Percentiles rank a stretch among this genome's conserved stretches.
Evolutionary conservation across 2,113 vertebrate genomes (phyloP).

Genomic region (Eolophus roseicapilla): DNA sequence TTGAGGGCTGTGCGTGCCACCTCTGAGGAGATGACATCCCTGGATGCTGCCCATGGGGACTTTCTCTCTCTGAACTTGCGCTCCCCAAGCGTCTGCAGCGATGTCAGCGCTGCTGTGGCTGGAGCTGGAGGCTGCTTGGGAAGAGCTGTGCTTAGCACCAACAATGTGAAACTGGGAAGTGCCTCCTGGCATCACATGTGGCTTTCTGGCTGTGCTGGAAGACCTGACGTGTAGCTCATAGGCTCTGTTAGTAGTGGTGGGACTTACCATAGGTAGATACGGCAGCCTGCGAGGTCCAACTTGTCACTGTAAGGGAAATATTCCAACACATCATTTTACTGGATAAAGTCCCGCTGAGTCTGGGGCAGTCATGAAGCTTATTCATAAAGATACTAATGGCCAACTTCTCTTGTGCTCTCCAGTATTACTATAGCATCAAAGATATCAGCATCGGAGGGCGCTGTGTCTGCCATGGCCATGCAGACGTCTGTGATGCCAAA

Average conservation of each 20-base stretch:
- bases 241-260: neutral
- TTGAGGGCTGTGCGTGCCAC: neutral
- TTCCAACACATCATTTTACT: neutral
- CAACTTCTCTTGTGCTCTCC: neutral
- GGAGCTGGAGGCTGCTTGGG: neutral
- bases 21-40: neutral
- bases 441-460: slow-evolving; percentile 97
- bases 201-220: neutral
- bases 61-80: neutral
- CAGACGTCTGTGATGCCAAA: slow-evolving; percentile 88
- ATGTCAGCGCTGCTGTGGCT: neutral
- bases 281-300: neutral
- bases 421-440: slow-evolving; percentile 99
- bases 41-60: neutral
- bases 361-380: neutral
- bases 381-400: neutral
- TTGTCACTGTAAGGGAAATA: neutral
- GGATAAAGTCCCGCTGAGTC: neutral
- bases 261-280: neutral
- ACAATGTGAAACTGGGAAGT: neutral
- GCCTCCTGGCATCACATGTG: neutral
- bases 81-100: rapidly evolving
- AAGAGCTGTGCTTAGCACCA: neutral
- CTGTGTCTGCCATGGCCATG: slow-evolving; percentile 96
- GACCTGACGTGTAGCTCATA: neutral